Conservation (phyloP, 1,140 invertebrate species). For the Elysia chlorotica region DNA sequence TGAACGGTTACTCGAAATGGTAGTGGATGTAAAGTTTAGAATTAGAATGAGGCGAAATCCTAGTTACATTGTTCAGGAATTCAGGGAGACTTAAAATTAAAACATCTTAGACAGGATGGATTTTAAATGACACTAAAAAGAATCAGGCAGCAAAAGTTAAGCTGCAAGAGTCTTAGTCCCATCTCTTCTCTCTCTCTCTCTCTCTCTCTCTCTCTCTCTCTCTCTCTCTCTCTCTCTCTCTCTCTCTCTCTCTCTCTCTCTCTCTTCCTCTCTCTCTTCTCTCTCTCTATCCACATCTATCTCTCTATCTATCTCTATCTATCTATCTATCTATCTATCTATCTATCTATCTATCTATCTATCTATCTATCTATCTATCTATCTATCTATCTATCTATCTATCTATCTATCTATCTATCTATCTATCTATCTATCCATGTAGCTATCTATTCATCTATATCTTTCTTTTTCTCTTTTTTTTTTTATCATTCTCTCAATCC, state of each 20-base stretch:
- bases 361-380: background rate
- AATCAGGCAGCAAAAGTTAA: too few relatives aligned
- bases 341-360: background rate
- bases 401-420: background rate
- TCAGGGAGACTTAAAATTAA: too few relatives aligned
- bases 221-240: background rate
- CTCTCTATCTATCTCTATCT: background rate
- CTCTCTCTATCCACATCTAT: background rate
- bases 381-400: background rate
- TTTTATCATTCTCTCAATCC: background rate
- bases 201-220: background rate
- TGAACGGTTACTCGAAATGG: background rate
- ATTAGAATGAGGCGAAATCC: background rate
- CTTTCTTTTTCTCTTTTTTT: too few relatives aligned
- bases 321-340: background rate
- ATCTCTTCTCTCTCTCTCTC: background rate
- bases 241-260: constrained; percentile 4
- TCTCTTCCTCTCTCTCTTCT: background rate
- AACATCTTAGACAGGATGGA: too few relatives aligned
- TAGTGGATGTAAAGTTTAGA: background rate
- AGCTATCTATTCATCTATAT: background rate
- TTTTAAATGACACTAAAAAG: too few relatives aligned
- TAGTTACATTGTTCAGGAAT: too few relatives aligned
- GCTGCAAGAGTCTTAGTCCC: too few relatives aligned
- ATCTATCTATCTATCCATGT: background rate